These are phyloP conservation scores for Acanthisitta chloris DNA, from an alignment of 2,113 vertebrate genomes.

Conservation along the genomic window DNA sequence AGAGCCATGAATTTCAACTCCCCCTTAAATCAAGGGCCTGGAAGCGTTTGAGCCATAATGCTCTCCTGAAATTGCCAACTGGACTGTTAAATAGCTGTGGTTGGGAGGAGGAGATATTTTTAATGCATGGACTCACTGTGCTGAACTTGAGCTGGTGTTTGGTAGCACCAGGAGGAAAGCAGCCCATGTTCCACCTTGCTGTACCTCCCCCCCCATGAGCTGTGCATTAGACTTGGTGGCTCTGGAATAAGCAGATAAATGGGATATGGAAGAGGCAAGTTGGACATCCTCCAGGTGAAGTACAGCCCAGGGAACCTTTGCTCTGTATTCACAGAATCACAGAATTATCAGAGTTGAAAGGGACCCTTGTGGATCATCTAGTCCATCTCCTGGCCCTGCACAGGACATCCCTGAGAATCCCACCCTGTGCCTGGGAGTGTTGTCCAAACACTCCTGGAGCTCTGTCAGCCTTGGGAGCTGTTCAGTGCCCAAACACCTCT, in stretches of 20 bases:
- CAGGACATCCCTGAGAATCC: no score
- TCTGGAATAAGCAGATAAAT: not conserved
- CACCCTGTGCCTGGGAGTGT: no score
- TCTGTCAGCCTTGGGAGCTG: no score
- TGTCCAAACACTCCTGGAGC: no score
- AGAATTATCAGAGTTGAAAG: no score
- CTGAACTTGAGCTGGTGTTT: not conserved
- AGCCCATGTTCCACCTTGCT: not conserved
- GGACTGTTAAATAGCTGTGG: conserved; percentile 39
- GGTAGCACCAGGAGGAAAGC: not conserved
- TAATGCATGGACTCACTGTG: not conserved
- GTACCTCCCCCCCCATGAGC: not conserved
- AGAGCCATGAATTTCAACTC: not conserved
- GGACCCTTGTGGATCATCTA: no score
- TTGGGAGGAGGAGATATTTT: conserved; percentile 22
- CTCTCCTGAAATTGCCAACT: conserved; percentile 37
- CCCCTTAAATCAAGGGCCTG: not conserved
- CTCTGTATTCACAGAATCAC: no score
- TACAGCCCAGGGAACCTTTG: rapidly evolving
- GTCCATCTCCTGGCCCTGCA: no score
- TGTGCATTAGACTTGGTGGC: rapidly evolving
- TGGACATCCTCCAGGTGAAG: not conserved
- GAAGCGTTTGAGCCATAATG: not conserved
- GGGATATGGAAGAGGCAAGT: not conserved
- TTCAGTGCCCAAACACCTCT: no score